Conservation (phyloP, 1,140 invertebrate species). For the Aphelenchoides besseyi region DNA sequence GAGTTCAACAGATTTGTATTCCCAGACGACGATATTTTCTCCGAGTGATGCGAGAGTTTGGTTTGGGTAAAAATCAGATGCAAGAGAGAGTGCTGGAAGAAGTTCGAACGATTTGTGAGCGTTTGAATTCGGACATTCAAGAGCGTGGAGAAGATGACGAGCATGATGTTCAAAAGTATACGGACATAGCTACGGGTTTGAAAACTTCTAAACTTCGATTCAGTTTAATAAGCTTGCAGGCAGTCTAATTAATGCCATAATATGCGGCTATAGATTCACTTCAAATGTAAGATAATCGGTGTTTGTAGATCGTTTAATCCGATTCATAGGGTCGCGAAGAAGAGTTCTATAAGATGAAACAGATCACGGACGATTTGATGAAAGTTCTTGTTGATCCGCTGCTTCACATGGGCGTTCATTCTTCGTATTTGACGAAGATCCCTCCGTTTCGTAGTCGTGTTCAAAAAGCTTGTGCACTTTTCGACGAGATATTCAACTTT, state of each 20-base stretch:
- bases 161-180: background rate
- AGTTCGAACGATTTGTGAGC: background rate
- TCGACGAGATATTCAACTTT: background rate
- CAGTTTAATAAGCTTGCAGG: too few species aligned
- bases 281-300: background rate
- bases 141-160: background rate
- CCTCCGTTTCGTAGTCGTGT: background rate
- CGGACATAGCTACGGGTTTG: conserved; percentile 18
- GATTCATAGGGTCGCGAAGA: conserved; percentile 1
- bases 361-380: background rate
- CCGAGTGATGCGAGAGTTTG: conserved; percentile 11
- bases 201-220: too few species aligned
- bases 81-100: conserved; percentile 8
- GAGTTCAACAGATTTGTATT: too few species aligned
- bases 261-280: conserved; percentile 18
- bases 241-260: conserved; percentile 23
- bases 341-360: conserved; percentile 10
- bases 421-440: background rate
- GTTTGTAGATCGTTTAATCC: background rate
- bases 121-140: background rate
- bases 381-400: background rate
- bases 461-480: background rate
- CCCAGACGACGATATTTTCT: background rate
- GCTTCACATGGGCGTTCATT: background rate
- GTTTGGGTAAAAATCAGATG: conserved; percentile 18